Percentiles rank a stretch among this genome's conserved stretches.
phyloP scores from a whole-genome alignment of 2,888 invertebrate species.

The Drosophila prolongata region DNA sequence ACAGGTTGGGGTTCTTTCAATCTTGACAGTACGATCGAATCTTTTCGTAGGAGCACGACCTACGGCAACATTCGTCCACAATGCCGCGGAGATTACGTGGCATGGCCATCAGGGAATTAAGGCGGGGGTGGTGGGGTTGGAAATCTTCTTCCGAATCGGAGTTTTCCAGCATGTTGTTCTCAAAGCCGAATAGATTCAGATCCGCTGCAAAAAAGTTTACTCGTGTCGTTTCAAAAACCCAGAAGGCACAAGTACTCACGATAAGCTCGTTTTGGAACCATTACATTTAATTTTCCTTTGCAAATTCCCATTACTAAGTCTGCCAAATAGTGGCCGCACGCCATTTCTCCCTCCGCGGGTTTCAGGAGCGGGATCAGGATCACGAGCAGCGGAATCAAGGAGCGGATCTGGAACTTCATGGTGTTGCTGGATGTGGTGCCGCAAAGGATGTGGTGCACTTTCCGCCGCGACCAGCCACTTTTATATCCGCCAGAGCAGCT shows the following conservation, averaged over 20 bases:
- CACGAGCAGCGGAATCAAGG: conserved; percentile 39
- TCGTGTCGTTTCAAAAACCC: neutral
- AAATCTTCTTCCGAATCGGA: neutral
- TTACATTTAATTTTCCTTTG: conserved; percentile 4
- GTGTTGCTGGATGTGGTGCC: conserved; percentile 25
- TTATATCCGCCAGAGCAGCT: conserved; percentile 49
- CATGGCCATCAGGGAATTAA: conserved; percentile 39
- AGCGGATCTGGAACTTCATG: conserved; percentile 27
- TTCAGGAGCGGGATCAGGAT: conserved; percentile 28
- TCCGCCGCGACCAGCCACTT: conserved; percentile 39
- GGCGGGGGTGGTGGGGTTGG: conserved; percentile 7
- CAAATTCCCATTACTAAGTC: conserved; percentile 36
- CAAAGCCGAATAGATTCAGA: conserved; percentile 32
- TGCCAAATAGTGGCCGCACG: conserved; percentile 42
- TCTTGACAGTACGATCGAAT: conserved; percentile 30
- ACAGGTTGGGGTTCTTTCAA: neutral
- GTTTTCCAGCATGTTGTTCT: conserved; percentile 6
- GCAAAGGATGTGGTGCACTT: conserved; percentile 55
- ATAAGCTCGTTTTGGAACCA: conserved; percentile 36
- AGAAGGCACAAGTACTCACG: neutral
- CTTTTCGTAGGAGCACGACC: conserved; percentile 33
- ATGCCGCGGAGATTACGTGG: conserved; percentile 48
- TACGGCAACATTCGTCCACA: conserved; percentile 60
- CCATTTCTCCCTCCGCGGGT: conserved; percentile 8
- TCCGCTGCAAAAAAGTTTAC: conserved; percentile 2